Percentiles rank a stretch among this genome's conserved stretches.
Evolutionary conservation across 2,888 invertebrate species (phyloP).

Genomic region (Eupithecia vulgata): DNA sequence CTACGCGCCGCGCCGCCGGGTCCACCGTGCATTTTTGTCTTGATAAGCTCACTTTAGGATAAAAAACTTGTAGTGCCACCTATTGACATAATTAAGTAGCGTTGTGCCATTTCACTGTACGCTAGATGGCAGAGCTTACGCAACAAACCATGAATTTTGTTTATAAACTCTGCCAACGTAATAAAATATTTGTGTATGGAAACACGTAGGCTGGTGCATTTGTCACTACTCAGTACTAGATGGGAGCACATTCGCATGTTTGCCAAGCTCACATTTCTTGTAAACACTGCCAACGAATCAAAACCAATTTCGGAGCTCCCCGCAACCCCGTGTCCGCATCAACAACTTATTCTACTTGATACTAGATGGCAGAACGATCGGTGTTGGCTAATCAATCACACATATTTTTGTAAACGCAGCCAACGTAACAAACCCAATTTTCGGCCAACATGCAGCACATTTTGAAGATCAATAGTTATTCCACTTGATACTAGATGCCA

Average conservation of each 20-base stretch:
- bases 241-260: not conserved
- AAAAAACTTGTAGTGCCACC: not conserved
- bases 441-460: not conserved
- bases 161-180: not conserved
- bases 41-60: not conserved
- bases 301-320: not conserved
- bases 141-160: not conserved
- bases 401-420: not conserved
- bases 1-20: too few species aligned
- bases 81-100: not conserved
- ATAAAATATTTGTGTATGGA: not conserved
- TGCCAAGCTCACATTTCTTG: not conserved
- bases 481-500: not conserved
- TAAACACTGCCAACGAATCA: constrained; percentile 2
- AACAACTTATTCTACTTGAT: not conserved
- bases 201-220: not conserved
- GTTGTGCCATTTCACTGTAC: not conserved
- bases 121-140: constrained; percentile 14
- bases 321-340: not conserved
- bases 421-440: not conserved
- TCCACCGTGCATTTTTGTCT: not conserved
- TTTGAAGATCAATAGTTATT: not conserved
- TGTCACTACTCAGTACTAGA: not conserved
- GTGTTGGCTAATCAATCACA: not conserved
- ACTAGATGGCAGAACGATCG: not conserved